Percentiles rank a stretch among this genome's conserved stretches.
Conservation (phyloP, 2,113 vertebrate genomes). For the Macquaria australasica region DNA sequence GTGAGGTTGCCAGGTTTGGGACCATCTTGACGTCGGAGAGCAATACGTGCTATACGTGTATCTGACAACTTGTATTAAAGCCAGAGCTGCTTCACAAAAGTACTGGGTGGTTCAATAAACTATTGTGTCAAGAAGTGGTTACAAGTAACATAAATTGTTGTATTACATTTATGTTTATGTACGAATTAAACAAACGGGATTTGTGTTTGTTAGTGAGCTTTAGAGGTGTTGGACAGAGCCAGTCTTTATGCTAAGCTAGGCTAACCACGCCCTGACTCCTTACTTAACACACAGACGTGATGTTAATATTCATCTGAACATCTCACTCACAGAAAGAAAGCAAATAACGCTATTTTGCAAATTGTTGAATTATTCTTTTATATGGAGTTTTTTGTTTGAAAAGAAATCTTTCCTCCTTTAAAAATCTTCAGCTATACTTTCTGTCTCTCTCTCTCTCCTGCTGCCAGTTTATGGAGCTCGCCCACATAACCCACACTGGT, state of each 20-base stretch:
- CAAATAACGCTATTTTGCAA: background rate
- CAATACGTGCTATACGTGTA: too few species aligned
- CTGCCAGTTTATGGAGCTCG: background rate
- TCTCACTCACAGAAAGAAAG: background rate
- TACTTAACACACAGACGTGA: background rate
- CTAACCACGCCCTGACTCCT: background rate
- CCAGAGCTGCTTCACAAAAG: background rate
- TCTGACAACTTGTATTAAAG: background rate
- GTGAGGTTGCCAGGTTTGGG: too few species aligned
- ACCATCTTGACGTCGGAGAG: too few species aligned
- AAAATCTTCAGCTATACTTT: constrained; percentile 5
- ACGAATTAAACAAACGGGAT: background rate
- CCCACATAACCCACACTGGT: background rate
- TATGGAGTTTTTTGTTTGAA: background rate
- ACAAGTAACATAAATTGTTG: too few species aligned
- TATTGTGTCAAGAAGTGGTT: too few species aligned
- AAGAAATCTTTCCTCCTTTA: background rate
- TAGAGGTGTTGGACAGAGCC: background rate
- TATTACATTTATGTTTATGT: background rate
- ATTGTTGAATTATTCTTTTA: background rate
- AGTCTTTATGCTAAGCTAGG: constrained; percentile 26
- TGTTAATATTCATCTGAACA: too few species aligned
- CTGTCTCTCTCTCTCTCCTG: constrained; percentile 25
- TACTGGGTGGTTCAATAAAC: background rate
- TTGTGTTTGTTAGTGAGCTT: background rate